These are phyloP conservation scores for Eonycteris spelaea DNA, from an alignment of 2,113 vertebrate species.

Conservation along the genomic window DNA sequence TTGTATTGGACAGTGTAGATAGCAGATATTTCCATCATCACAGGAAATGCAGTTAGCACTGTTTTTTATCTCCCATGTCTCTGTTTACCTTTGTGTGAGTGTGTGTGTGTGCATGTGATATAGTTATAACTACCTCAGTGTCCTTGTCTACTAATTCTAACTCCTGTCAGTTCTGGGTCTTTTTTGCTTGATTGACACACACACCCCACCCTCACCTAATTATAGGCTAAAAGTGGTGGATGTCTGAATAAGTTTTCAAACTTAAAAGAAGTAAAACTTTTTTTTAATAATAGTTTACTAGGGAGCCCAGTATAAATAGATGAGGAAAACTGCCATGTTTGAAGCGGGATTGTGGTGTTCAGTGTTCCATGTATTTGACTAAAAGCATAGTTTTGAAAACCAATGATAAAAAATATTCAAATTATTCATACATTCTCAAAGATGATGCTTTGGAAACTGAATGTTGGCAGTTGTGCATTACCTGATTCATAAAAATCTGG, in stretches of 20 bases:
- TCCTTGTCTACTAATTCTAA: neutral
- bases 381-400: neutral
- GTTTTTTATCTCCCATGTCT: neutral
- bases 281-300: neutral
- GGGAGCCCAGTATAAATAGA: neutral
- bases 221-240: neutral
- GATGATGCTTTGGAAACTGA: conserved; percentile 14
- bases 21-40: neutral
- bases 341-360: neutral
- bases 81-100: neutral
- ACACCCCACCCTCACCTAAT: neutral
- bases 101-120: neutral
- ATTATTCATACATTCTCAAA: neutral
- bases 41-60: neutral
- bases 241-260: conserved; percentile 6
- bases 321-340: neutral
- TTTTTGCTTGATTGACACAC: neutral
- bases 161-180: neutral
- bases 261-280: neutral
- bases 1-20: neutral
- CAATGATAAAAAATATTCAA: neutral
- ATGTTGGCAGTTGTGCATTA: neutral
- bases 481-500: neutral
- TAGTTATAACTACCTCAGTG: neutral
- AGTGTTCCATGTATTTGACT: neutral